Percentiles rank a stretch among this genome's conserved stretches.
phyloP scores from a whole-genome alignment of 2,888 invertebrate species.

The Spodoptera littoralis region DNA sequence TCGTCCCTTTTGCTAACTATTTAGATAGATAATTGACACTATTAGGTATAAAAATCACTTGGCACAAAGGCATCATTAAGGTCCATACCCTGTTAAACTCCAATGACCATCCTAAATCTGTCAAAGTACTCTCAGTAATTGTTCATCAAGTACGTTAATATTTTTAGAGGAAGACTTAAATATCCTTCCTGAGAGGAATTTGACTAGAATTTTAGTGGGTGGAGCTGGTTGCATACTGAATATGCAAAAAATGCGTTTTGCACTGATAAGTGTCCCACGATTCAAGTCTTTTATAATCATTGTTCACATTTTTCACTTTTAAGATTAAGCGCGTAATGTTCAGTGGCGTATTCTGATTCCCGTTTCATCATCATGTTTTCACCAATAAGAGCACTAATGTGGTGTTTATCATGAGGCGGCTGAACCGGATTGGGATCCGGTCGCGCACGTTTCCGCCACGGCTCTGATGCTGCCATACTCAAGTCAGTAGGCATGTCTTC shows the following conservation, averaged over 20 bases:
- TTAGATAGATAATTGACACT: constrained; percentile 86
- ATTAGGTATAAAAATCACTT: constrained; percentile 86
- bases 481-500: constrained; percentile 92
- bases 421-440: constrained; percentile 69
- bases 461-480: constrained; percentile 89
- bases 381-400: constrained; percentile 86
- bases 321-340: constrained; percentile 84
- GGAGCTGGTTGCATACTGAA: constrained; percentile 73
- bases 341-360: constrained; percentile 80
- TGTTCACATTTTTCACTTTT: constrained; percentile 89
- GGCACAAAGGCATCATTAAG: constrained; percentile 87
- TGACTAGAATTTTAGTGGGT: constrained; percentile 83
- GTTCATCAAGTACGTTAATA: constrained; percentile 62
- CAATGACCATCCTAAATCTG: constrained; percentile 77
- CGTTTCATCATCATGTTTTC: constrained; percentile 85
- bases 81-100: constrained; percentile 88
- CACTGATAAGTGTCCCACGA: constrained; percentile 71
- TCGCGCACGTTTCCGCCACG: constrained; percentile 84
- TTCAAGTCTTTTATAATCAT: constrained; percentile 70
- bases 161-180: constrained; percentile 79
- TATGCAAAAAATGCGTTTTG: constrained; percentile 62
- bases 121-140: constrained; percentile 84
- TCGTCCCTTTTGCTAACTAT: constrained; percentile 82
- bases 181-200: constrained; percentile 82
- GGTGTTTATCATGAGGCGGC: constrained; percentile 82